These are phyloP conservation scores for Meda fulgida DNA, from an alignment of 2,797 vertebrate species.

Conservation along the genomic window DNA sequence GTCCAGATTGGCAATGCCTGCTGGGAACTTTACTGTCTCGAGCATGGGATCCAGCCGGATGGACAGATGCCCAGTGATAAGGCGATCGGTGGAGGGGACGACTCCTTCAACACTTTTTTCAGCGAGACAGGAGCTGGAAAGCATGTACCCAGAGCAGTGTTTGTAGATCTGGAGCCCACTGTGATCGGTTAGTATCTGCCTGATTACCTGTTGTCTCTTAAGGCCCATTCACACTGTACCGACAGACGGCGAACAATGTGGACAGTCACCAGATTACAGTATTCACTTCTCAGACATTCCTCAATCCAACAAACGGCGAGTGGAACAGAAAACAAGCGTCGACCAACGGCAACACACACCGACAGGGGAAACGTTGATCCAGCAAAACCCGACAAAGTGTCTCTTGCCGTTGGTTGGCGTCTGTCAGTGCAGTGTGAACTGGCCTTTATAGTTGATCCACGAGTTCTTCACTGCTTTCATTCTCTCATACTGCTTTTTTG, in stretches of 20 bases:
- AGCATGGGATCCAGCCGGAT: slow-evolving; percentile 81
- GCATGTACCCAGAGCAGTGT: slow-evolving; percentile 80
- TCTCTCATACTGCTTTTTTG: neutral
- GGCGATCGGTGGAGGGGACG: slow-evolving; percentile 74
- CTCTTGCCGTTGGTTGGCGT: neutral
- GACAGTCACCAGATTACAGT: neutral
- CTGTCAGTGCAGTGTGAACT: neutral
- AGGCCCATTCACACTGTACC: neutral
- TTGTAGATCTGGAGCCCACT: slow-evolving; percentile 81
- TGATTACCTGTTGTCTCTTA: neutral
- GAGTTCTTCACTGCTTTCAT: neutral
- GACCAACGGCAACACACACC: neutral
- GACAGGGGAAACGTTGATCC: neutral
- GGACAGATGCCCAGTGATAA: slow-evolving; percentile 80
- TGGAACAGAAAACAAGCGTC: neutral
- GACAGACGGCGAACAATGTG: neutral
- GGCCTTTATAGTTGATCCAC: neutral
- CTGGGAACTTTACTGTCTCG: slow-evolving; percentile 82
- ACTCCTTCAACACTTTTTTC: slow-evolving; percentile 84
- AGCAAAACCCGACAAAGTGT: neutral
- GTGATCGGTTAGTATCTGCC: slow-evolving; percentile 73
- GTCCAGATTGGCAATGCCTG: slow-evolving; percentile 84
- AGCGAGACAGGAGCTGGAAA: slow-evolving; percentile 81
- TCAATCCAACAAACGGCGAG: neutral
- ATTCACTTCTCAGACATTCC: neutral